Percentiles rank a stretch among this genome's conserved stretches.
Evolutionary conservation across 2,797 vertebrate species (phyloP).

Genomic region (Stomatorhinus walkeri): DNA sequence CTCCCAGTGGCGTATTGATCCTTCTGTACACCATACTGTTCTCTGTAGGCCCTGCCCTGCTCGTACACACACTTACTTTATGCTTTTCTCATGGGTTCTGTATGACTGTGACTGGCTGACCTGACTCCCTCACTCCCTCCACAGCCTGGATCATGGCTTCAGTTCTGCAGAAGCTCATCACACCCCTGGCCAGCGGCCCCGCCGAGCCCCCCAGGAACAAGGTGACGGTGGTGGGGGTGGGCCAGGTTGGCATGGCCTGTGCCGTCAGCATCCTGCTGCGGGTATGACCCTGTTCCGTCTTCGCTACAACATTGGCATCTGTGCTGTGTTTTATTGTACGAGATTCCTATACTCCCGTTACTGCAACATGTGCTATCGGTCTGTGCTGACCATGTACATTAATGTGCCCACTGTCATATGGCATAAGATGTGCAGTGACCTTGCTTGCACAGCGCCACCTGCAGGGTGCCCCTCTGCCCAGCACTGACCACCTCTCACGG

Average conservation of each 20-base stretch:
- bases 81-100: not conserved
- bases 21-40: not conserved
- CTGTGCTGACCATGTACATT: not conserved
- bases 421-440: not conserved
- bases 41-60: no score
- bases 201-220: slow-evolving; percentile 69
- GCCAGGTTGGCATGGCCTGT: slow-evolving; percentile 91
- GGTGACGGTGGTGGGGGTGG: slow-evolving; percentile 85
- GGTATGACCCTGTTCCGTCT: slow-evolving; percentile 56
- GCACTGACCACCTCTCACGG: not conserved
- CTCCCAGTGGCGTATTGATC: not conserved
- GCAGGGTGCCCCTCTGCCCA: not conserved
- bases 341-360: not conserved
- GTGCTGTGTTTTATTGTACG: not conserved
- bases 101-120: not conserved
- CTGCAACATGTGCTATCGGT: not conserved
- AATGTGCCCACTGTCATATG: not conserved
- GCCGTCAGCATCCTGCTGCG: slow-evolving; percentile 82
- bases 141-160: slow-evolving; percentile 70
- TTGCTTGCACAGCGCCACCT: not conserved
- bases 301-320: not conserved
- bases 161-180: slow-evolving; percentile 79
- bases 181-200: slow-evolving; percentile 47
- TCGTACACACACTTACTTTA: not conserved
- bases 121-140: not conserved